Percentiles rank a stretch among this genome's conserved stretches.
Conservation (phyloP, 2,888 invertebrate genomes). For the Acleris cristana region DNA sequence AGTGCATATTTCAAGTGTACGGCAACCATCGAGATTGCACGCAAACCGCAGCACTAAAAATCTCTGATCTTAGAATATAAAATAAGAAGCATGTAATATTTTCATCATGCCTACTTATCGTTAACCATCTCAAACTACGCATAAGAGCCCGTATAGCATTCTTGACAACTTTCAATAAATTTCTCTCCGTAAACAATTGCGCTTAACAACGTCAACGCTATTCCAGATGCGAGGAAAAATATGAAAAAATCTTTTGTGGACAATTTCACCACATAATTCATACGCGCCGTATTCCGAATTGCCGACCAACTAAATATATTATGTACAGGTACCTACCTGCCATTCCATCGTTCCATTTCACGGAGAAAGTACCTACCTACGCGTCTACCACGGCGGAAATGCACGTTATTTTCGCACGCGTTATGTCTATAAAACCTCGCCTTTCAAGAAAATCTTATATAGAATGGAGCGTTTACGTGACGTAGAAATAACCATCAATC, state of each 20-base stretch:
- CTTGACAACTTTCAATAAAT: constrained; percentile 24
- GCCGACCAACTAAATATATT: constrained; percentile 22
- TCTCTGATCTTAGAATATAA: background rate
- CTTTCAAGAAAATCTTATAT: constrained; percentile 38
- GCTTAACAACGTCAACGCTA: constrained; percentile 18
- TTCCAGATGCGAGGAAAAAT: constrained; percentile 26
- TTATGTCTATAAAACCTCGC: constrained; percentile 36
- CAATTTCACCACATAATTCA: constrained; percentile 36
- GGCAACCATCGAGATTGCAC: constrained; percentile 14
- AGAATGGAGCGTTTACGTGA: constrained; percentile 37
- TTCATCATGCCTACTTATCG: constrained; percentile 11
- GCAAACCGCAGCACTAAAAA: constrained; percentile 18
- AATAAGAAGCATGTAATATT: constrained; percentile 6
- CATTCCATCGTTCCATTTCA: constrained; percentile 35
- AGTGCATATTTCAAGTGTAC: constrained; percentile 19
- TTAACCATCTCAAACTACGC: constrained; percentile 14
- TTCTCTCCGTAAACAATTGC: constrained; percentile 20
- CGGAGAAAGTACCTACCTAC: constrained; percentile 37
- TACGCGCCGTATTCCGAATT: constrained; percentile 34
- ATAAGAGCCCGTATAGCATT: constrained; percentile 18
- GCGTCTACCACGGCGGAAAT: constrained; percentile 34
- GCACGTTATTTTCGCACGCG: constrained; percentile 38
- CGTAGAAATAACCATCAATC: constrained; percentile 37
- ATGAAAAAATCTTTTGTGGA: constrained; percentile 29
- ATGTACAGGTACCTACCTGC: constrained; percentile 16